Evolutionary conservation across 2,888 invertebrate genomes (phyloP).

Genomic region (Leptopterna dolabrata): DNA sequence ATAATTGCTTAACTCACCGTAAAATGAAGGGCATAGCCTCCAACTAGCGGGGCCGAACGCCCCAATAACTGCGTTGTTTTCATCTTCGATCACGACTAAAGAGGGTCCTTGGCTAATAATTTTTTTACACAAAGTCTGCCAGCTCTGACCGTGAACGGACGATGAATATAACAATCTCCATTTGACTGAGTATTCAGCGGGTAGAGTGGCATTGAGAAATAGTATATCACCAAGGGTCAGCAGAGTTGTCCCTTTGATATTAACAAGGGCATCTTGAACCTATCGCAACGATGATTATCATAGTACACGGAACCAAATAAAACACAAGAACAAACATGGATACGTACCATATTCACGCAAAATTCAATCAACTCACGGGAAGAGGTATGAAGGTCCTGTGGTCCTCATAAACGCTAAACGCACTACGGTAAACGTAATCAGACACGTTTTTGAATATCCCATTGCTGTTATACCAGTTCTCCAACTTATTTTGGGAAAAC

Average conservation of each 20-base stretch:
- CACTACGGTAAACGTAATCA: constrained; percentile 50
- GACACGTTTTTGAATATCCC: constrained; percentile 47
- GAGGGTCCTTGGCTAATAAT: constrained; percentile 55
- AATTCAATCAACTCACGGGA: constrained; percentile 51
- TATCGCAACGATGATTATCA: constrained; percentile 36
- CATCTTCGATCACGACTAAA: constrained; percentile 54
- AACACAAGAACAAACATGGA: background rate
- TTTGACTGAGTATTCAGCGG: constrained; percentile 35
- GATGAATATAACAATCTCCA: constrained; percentile 58
- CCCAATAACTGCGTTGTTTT: constrained; percentile 49
- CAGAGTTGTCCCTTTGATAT: constrained; percentile 48
- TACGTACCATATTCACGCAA: constrained; percentile 49
- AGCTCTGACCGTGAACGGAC: constrained; percentile 53
- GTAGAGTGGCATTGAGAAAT: constrained; percentile 45
- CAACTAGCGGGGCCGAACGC: constrained; percentile 56
- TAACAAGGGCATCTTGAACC: constrained; percentile 55
- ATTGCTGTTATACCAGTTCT: constrained; percentile 46
- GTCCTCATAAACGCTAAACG: constrained; percentile 48
- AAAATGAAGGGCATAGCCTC: constrained; percentile 55
- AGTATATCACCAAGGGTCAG: constrained; percentile 50
- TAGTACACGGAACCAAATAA: constrained; percentile 5
- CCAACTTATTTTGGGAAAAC: constrained; percentile 50
- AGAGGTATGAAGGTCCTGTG: constrained; percentile 50
- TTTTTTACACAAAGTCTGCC: constrained; percentile 50
- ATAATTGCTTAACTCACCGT: constrained; percentile 46